Evolutionary conservation across 2,113 vertebrate species (phyloP).

Genomic region (Zootoca vivipara): DNA sequence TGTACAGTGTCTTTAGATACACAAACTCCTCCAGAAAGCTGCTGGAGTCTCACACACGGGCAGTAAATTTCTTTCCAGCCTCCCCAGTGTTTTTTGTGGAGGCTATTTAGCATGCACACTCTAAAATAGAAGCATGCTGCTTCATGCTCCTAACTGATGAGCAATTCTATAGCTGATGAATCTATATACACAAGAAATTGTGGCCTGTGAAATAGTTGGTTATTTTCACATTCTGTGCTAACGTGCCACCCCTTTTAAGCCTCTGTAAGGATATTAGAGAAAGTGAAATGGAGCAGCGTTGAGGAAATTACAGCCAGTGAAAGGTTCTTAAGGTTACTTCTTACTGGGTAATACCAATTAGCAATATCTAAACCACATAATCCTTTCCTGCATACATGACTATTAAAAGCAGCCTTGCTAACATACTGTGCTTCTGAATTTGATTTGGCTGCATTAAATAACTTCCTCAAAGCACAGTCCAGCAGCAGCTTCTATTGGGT

Average conservation of each 20-base stretch:
- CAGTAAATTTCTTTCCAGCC: slow-evolving; percentile 16
- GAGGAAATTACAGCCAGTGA: background rate
- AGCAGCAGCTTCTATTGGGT: too few relatives aligned
- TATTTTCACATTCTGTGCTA: background rate
- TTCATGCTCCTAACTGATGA: background rate
- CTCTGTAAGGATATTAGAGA: background rate
- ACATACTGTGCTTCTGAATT: background rate
- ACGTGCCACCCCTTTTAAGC: background rate
- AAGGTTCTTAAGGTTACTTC: background rate
- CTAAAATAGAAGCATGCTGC: background rate
- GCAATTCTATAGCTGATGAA: slow-evolving; percentile 13
- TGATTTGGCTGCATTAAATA: background rate
- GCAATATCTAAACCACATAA: background rate
- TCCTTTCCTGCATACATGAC: background rate
- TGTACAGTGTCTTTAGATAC: rapidly evolving
- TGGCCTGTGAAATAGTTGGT: slow-evolving; percentile 18
- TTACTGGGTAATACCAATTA: background rate
- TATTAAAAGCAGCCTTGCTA: background rate
- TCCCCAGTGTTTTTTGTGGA: slow-evolving; percentile 21
- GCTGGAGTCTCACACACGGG: background rate
- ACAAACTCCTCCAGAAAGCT: background rate
- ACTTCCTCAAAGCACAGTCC: background rate
- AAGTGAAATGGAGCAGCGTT: slow-evolving; percentile 32
- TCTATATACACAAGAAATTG: slow-evolving; percentile 2
- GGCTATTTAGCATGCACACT: background rate